Percentiles rank a stretch among this genome's conserved stretches.
phyloP scores from a whole-genome alignment of 2,113 vertebrate species.

The Tenrec ecaudatus region DNA sequence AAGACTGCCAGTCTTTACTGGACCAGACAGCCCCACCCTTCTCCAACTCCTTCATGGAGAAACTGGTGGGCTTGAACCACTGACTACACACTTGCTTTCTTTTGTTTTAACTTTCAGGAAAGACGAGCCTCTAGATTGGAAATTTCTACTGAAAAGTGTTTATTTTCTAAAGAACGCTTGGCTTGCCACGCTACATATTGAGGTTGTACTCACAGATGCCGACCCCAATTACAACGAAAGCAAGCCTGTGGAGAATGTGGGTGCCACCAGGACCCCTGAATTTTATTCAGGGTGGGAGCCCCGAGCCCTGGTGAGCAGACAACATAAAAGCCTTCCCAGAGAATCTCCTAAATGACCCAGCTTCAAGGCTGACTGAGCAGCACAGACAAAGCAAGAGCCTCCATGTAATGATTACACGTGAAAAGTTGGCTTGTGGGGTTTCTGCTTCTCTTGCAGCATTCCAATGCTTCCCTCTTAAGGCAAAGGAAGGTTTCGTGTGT shows the following conservation, averaged over 20 bases:
- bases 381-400: conserved; percentile 76
- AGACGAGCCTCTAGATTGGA: conserved; percentile 12
- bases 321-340: conserved; percentile 76
- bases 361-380: conserved; percentile 83
- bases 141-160: conserved; percentile 23
- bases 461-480: conserved; percentile 68
- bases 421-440: conserved; percentile 72
- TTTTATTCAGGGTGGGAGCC: conserved; percentile 81
- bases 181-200: not conserved
- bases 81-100: not conserved
- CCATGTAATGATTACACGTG: conserved; percentile 79
- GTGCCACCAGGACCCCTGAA: conserved; percentile 66
- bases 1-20: not conserved
- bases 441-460: not conserved
- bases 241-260: not conserved
- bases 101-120: conserved; percentile 32
- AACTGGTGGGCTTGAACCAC: not conserved
- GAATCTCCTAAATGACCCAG: conserved; percentile 83
- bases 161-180: not conserved
- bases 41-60: no score
- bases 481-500: conserved; percentile 74
- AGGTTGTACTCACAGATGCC: not conserved
- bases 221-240: conserved; percentile 64
- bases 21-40: not conserved
- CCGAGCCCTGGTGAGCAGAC: conserved; percentile 61